A percentile compares a stretch with the other conserved stretches of the same genome.
Conservation (phyloP, 1,140 invertebrate species). For the Drosophila orosa region DNA sequence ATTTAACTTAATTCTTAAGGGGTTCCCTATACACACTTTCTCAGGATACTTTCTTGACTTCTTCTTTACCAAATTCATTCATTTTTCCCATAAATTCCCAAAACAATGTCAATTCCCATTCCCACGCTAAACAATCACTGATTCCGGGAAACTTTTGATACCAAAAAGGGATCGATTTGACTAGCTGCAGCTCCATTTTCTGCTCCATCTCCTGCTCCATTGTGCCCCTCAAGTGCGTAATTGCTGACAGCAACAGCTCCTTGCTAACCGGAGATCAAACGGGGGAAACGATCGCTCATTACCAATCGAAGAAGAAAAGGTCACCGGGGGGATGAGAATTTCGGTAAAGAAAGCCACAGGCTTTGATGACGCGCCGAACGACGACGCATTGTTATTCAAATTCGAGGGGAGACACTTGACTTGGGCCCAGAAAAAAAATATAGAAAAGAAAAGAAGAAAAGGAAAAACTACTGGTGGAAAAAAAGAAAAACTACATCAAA, state of each 20-base stretch:
- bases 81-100: not conserved
- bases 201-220: conserved; percentile 26
- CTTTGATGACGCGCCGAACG: conserved; percentile 72
- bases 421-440: conserved; percentile 11
- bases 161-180: conserved; percentile 31
- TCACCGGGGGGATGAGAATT: conserved; percentile 10
- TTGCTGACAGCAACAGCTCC: conserved; percentile 71
- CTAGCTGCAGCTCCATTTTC: conserved; percentile 37
- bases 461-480: conserved; percentile 65
- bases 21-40: not conserved
- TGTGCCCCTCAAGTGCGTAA: conserved; percentile 72
- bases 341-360: conserved; percentile 52
- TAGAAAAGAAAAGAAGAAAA: conserved; percentile 34
- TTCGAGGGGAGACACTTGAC: conserved; percentile 67
- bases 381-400: conserved; percentile 73
- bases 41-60: not conserved
- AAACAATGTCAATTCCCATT: conserved; percentile 23
- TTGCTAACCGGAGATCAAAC: conserved; percentile 52
- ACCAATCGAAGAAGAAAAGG: conserved; percentile 55
- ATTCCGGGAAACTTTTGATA: conserved; percentile 73
- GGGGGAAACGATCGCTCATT: conserved; percentile 57
- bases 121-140: conserved; percentile 29
- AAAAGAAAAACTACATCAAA: conserved; percentile 71
- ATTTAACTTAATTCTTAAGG: not conserved
- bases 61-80: not conserved